These are phyloP conservation scores for Sinhomidia bicolor DNA, from an alignment of 2,888 invertebrate genomes.

Conservation along the genomic window DNA sequence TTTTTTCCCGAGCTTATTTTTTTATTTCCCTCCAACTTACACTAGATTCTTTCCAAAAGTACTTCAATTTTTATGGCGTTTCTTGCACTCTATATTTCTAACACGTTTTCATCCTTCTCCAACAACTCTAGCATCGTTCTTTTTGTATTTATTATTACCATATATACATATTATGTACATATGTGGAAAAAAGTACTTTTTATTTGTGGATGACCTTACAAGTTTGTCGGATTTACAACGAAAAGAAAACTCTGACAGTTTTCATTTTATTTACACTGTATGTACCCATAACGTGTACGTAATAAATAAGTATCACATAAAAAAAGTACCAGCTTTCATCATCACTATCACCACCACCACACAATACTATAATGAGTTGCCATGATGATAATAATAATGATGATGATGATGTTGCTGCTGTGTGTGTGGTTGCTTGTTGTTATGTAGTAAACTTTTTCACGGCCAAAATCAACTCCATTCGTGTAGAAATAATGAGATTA, in stretches of 20 bases:
- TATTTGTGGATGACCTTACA: not conserved
- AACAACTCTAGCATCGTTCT: not conserved
- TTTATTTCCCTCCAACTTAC: not conserved
- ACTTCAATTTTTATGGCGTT: not conserved
- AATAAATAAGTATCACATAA: not conserved
- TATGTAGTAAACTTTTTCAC: slow-evolving; percentile 1
- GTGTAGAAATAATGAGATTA: slow-evolving; percentile 11
- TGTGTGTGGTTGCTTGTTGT: not conserved
- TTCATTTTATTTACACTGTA: not conserved
- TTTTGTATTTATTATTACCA: not conserved
- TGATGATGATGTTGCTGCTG: not conserved
- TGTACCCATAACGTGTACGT: not conserved
- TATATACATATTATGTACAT: too few species aligned
- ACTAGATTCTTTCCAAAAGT: not conserved
- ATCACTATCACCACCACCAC: not conserved
- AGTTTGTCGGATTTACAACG: not conserved
- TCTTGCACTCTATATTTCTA: not conserved
- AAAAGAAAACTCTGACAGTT: not conserved
- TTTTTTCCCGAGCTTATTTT: not conserved
- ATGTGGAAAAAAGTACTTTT: not conserved
- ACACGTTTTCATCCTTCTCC: not conserved
- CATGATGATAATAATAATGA: not conserved
- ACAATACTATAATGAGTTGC: not conserved
- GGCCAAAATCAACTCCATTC: not conserved
- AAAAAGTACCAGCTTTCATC: not conserved